Evolutionary conservation across 1,140 invertebrate genomes (phyloP).

Genomic region (Cyrtorhinus lividipennis): DNA sequence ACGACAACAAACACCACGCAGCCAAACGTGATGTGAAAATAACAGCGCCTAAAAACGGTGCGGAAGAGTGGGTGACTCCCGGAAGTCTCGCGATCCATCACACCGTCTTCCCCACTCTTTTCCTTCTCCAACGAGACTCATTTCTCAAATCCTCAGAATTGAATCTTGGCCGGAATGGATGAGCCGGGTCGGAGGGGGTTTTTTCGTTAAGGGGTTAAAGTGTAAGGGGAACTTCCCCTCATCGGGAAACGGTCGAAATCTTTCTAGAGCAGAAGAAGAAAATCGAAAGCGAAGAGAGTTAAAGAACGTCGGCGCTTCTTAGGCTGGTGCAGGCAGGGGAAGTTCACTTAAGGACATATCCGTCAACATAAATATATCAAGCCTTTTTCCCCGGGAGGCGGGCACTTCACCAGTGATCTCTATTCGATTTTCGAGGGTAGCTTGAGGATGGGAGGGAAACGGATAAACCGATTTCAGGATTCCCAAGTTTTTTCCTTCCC

Average conservation of each 20-base stretch:
- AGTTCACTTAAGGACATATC: conserved; percentile 8
- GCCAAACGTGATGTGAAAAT: conserved; percentile 1
- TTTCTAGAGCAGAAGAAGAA: neutral
- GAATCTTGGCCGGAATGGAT: neutral
- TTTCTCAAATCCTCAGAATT: conserved; percentile 8
- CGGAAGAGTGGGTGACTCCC: conserved; percentile 1
- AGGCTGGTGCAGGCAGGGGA: neutral
- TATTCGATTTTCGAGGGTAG: neutral
- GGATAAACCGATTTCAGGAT: neutral
- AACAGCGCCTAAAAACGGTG: neutral
- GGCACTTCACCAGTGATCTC: neutral
- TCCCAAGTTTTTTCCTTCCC: too few relatives aligned
- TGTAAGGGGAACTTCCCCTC: neutral
- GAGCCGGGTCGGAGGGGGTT: neutral
- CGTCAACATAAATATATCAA: conserved; percentile 6
- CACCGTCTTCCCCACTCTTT: neutral
- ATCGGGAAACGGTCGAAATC: too few relatives aligned
- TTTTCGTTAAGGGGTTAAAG: neutral
- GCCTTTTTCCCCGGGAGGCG: too few relatives aligned
- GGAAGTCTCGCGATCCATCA: neutral
- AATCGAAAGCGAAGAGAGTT: neutral
- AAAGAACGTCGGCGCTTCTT: neutral
- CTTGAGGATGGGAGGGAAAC: neutral
- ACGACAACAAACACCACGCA: neutral
- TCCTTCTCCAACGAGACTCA: neutral